Conservation (phyloP, 2,113 vertebrate species). For the Bungarus multicinctus region DNA sequence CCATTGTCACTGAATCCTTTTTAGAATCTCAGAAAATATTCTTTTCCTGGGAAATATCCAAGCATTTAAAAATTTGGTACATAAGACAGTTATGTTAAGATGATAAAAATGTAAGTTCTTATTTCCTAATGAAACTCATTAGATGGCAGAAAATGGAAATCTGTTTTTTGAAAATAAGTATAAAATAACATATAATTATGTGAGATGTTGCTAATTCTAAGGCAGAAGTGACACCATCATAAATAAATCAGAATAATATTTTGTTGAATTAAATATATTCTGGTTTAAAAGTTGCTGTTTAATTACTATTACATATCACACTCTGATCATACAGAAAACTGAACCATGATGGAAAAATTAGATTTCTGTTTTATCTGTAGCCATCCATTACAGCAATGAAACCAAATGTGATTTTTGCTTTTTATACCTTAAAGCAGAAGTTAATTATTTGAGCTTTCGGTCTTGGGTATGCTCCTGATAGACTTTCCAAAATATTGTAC, state of each 20-base stretch:
- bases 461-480: neutral
- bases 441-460: neutral
- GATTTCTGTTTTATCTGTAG: neutral
- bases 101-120: neutral
- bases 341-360: neutral
- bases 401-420: neutral
- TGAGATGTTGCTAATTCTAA: neutral
- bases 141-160: neutral
- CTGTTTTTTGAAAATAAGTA: neutral
- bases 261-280: neutral
- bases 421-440: neutral
- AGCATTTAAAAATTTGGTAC: neutral
- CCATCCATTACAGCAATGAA: neutral
- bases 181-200: neutral
- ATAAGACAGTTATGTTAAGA: neutral
- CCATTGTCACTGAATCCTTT: neutral
- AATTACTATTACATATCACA: neutral
- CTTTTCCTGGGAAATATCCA: neutral
- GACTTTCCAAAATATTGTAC: neutral
- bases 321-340: neutral
- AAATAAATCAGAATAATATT: neutral
- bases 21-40: neutral
- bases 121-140: neutral
- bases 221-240: neutral
- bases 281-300: neutral